Evolutionary conservation across 2,113 vertebrate genomes (phyloP), one percentile per base, ranked within the genome.

Genomic region (Mobula hypostoma): DNA sequence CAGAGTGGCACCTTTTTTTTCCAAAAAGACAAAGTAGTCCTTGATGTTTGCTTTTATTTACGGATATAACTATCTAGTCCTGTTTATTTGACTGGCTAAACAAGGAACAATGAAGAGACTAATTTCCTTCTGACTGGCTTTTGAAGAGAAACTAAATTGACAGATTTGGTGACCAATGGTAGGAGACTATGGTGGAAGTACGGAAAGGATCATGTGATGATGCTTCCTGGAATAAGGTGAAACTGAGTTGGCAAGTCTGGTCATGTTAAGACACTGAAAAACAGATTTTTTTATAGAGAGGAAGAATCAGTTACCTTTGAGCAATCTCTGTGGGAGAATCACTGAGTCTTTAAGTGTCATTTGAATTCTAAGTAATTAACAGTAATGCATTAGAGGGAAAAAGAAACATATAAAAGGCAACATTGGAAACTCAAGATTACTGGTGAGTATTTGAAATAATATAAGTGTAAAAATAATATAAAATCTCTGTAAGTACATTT

Each of bases 401-500:
- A 36, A 66, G 58, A 17, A 90, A 90, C 12, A 9, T 79, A 12
- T 36, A 9, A 79, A 79, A 63, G 85, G 29, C 85, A 88, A 66
- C 14, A 88, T 58, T 19, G 58, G 29, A 66, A 90, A 68, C 14
- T 15, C 7, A 90, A 36, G 85, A 90, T 90, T 66, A 32, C 61
- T 63, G 83, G 61, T 56, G 32, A 90, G 63, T 58, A 90, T 90
- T 90, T n/a, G 2, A 66, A 90, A 90, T 68, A 66, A 90, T 66
- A 63, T 63, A 63, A 66, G 66, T 32, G 85, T 90, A 32, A 90
- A 90, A 90, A 90, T 68, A 68, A 90, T 66, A 90, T 63, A 32
- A 90, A 90, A 90, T 66, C 85, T 90, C n/a, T 90, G 85, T 90
- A 63, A 90, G 85, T 90, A 90, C n/a, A 17, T 66, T 90, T 68